Evolutionary conservation across 2,797 vertebrate species (phyloP), one percentile per base, ranked within the genome.

Genomic region (Carduelis carduelis): DNA sequence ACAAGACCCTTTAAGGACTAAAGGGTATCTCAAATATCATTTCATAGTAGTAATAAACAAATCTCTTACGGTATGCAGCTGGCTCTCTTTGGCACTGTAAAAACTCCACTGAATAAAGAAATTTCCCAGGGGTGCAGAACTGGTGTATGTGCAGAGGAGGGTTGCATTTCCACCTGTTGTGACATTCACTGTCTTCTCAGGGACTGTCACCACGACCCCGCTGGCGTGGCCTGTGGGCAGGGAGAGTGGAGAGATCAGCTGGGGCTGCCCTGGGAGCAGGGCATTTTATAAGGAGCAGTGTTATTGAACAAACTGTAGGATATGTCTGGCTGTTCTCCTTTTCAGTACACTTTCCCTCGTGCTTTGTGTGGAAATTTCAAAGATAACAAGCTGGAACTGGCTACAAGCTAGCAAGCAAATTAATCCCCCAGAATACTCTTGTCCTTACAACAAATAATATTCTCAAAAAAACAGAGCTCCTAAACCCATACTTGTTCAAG

Each of bases 71-170:
- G 88, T 83, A 12, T 59, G 34, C 69, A 65, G 78, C 8, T 94
- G 52, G 56, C 79, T 94, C 16, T 97, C 71, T 74, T 91, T 94
- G 78, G 97, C 95, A 44, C 96, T 96, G 72, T 97, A 94, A 68
- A 98, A 96, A 70, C 91, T 97, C 98, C 98, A 98, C 87, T 98
- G 98, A 89, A 98, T 97, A 46, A 97, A 87, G 72, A 98, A 95
- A 12, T 95, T 83, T 12, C 79, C 77, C 72, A 69, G 32, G 0
- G 56, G 63, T 24, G 14, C 8, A 32, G 84, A 47, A 15, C 44
- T 90, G 1, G 34, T 80, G 59, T 98, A 98, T 1, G 89, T 95
- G 72, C 98, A 98, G 91, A 98, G 27, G 3, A 98, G 97, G 28
- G 98, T 98, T 68, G 74, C 93, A 0, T 96, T 96, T 37, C 96